phyloP scores from a whole-genome alignment of 2,113 vertebrate species.

The Bos javanicus region DNA sequence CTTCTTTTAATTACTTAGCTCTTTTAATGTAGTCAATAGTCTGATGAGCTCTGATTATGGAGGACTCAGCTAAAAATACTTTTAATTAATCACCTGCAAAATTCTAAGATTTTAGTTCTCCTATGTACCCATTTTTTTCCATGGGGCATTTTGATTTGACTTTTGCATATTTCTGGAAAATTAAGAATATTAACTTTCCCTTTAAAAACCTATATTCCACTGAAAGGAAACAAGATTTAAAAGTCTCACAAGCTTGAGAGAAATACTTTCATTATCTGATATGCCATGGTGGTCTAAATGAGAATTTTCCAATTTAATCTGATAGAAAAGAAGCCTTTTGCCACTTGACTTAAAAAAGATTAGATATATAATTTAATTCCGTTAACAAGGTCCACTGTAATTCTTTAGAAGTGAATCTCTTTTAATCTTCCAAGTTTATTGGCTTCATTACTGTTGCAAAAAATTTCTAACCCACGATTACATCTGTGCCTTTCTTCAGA shows the following conservation, averaged over 20 bases:
- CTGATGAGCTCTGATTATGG: slow-evolving; percentile 52
- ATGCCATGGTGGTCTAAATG: not conserved
- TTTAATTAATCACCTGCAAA: slow-evolving; percentile 23
- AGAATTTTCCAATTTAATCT: slow-evolving; percentile 19
- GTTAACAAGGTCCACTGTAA: not conserved
- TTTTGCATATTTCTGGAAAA: not conserved
- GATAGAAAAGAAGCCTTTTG: not conserved
- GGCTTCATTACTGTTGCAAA: slow-evolving; percentile 35
- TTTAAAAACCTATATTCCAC: not conserved
- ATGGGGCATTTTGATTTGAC: not conserved
- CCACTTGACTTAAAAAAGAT: slow-evolving; percentile 19
- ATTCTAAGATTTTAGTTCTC: not conserved
- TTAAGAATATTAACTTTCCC: not conserved
- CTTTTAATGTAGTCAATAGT: slow-evolving; percentile 25
- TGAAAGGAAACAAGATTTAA: not conserved
- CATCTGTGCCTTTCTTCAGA: not conserved
- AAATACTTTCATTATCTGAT: not conserved
- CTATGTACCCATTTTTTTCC: not conserved
- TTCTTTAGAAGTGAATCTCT: slow-evolving; percentile 8
- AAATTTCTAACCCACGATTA: not conserved
- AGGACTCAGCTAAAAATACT: slow-evolving; percentile 51
- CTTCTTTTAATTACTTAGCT: slow-evolving; percentile 49
- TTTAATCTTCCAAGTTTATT: slow-evolving; percentile 14
- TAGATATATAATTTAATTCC: slow-evolving; percentile 33
- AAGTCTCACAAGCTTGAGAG: not conserved